phyloP scores from a whole-genome alignment of 2,888 invertebrate species.

The Acleris emargana region DNA sequence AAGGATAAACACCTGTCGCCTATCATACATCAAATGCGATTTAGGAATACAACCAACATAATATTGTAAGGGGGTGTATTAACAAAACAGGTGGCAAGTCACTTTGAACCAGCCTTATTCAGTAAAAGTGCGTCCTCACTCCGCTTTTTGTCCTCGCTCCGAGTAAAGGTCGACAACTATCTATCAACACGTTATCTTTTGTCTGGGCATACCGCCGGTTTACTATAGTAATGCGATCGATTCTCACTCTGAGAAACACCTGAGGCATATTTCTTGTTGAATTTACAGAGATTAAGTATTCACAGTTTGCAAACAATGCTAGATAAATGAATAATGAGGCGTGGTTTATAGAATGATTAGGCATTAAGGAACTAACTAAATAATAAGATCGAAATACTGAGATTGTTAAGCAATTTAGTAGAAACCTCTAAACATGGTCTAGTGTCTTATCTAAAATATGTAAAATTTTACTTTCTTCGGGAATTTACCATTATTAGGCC shows the following conservation, averaged over 20 bases:
- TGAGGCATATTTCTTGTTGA: slow-evolving; percentile 24
- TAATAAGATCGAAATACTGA: slow-evolving; percentile 11
- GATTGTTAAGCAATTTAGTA: not conserved
- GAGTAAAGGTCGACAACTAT: slow-evolving; percentile 76
- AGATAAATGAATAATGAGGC: slow-evolving; percentile 14
- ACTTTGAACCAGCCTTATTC: slow-evolving; percentile 21
- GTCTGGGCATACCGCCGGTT: slow-evolving; percentile 40
- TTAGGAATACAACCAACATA: not conserved
- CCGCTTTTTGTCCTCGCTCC: slow-evolving; percentile 64
- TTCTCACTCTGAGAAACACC: slow-evolving; percentile 26
- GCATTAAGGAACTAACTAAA: slow-evolving; percentile 17
- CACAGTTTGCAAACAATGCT: slow-evolving; percentile 25
- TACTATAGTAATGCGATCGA: slow-evolving; percentile 30
- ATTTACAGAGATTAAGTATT: slow-evolving; percentile 35
- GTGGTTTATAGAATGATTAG: slow-evolving; percentile 11
- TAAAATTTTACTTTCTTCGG: no score
- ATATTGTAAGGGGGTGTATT: not conserved
- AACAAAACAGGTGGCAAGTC: slow-evolving; percentile 23
- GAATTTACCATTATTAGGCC: no score
- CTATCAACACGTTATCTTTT: slow-evolving; percentile 64
- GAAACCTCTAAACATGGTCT: no score
- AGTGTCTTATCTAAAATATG: no score
- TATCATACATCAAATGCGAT: not conserved
- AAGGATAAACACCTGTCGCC: slow-evolving; percentile 1
- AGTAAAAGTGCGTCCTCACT: slow-evolving; percentile 64